Base-by-base conservation (phyloP, 2,797 vertebrate species). In the Pseudopleuronectes americanus region DNA sequence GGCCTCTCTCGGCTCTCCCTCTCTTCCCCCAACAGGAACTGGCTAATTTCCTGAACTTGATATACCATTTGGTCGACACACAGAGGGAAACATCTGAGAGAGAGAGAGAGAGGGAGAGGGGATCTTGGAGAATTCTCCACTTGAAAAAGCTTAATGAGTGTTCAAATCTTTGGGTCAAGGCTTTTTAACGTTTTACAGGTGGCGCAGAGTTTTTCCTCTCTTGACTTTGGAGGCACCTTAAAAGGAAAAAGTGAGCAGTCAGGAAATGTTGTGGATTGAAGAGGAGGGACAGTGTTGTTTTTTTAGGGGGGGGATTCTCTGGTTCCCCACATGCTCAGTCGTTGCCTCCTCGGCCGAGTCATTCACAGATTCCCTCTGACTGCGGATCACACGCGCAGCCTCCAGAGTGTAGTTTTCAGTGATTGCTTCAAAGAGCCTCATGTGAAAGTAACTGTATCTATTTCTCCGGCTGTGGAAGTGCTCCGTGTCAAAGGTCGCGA, bases 41-140 rank as follows among this genome's bases (percentile, higher is more conserved):
- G 87, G 88, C 90, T 91, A 91, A 93, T 94, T 94, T 95, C 93
- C 94, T 94, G 92, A 92, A 91, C 90, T 88, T 88, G 91, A 92
- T 91, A 87, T 89, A 83, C 88, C 87, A 87, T 90, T 93, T 81
- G 89, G 87, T 89, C 53, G 77, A 84, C 79, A 81, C 77, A 68
- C 79, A 84, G 85, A 72, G 84, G 87, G 88, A 91, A 84, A 88
- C 92, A 89, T 90, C 81, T 91, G 85, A 87, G 73, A 14, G 38
- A 14, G 38, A 4, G 38, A 14, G 38, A 1, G 28, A 28, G 28
- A 28, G 28, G 1, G 28, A 87, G 73, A 76, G 69, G 72, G 85
- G 78, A 87, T 85, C 80, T 90, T 81, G 23, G 76, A 72, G 61
- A 88, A 74, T 77, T 86, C 87, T 83, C 73, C 65, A 54, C 66